Percentiles rank a stretch among this genome's conserved stretches.
phyloP scores from a whole-genome alignment of 1,140 invertebrate species.

The Eulimnadia texana region DNA sequence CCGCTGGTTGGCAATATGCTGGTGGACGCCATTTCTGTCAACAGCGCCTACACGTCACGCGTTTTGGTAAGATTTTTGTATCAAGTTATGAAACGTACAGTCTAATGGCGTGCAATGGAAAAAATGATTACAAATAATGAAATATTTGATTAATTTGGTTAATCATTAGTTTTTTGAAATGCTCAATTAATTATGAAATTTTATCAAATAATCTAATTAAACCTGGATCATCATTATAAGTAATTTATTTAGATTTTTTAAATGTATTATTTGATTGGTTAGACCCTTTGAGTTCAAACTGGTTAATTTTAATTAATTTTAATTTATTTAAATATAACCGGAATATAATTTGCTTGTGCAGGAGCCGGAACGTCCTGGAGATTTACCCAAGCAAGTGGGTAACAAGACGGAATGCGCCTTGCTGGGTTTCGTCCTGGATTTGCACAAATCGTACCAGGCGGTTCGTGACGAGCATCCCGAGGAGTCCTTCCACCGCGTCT shows the following conservation, averaged over 20 bases:
- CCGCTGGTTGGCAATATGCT: conserved; percentile 65
- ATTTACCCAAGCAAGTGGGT: conserved; percentile 84
- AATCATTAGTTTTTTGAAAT: background rate
- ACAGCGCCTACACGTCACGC: conserved; percentile 93
- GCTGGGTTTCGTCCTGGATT: conserved; percentile 79
- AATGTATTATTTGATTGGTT: too few species aligned
- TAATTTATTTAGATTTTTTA: too few species aligned
- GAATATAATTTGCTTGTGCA: too few species aligned
- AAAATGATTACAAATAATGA: background rate
- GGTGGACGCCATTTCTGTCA: conserved; percentile 77
- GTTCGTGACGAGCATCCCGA: conserved; percentile 81
- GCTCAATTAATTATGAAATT: background rate
- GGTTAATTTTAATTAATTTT: too few species aligned
- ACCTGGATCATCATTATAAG: too few species aligned
- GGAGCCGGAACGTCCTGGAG: conserved; percentile 62
- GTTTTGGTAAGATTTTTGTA: conserved; percentile 53
- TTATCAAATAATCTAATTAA: too few species aligned
- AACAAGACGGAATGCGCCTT: conserved; percentile 99
- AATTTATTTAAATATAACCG: too few species aligned
- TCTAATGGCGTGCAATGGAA: too few species aligned
- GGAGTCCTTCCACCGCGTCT: conserved; percentile 86
- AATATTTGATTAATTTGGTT: too few species aligned
- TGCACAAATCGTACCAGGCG: conserved; percentile 84
- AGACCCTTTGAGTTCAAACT: too few species aligned
- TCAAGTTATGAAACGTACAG: background rate